Conservation (phyloP, 92 coral and sea anemone genomes). For the Zoanthus gigantus region DNA sequence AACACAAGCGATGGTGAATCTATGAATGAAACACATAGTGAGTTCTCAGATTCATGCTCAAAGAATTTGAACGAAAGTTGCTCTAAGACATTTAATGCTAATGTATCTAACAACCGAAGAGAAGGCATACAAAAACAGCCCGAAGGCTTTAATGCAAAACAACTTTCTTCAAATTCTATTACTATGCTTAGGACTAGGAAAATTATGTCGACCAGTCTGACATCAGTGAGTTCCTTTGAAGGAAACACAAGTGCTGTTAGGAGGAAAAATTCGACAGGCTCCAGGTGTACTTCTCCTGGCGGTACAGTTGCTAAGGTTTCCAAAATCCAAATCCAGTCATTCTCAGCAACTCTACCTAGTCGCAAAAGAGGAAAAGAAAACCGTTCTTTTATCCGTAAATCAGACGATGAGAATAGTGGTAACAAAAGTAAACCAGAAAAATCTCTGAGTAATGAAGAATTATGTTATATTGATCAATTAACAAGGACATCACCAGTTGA, state of each 20-base stretch:
- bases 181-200: slow-evolving; percentile 70
- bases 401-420: slow-evolving; percentile 72
- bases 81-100: slow-evolving; percentile 26
- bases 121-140: slow-evolving; percentile 20
- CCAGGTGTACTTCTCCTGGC: slow-evolving; percentile 82
- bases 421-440: slow-evolving; percentile 57
- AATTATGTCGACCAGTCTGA: slow-evolving; percentile 95
- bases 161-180: slow-evolving; percentile 37
- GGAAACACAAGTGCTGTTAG: slow-evolving; percentile 63
- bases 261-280: slow-evolving; percentile 60
- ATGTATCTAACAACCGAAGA: neutral
- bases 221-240: slow-evolving; percentile 97
- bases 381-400: slow-evolving; percentile 61
- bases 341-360: slow-evolving; percentile 79
- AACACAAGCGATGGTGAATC: slow-evolving; percentile 87
- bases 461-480: slow-evolving; percentile 44
- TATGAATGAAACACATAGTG: slow-evolving; percentile 62
- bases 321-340: slow-evolving; percentile 93
- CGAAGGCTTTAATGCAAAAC: slow-evolving; percentile 25
- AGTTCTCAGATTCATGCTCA: slow-evolving; percentile 42
- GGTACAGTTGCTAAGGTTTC: slow-evolving; percentile 88
- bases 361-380: slow-evolving; percentile 74
- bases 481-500: slow-evolving; percentile 35
- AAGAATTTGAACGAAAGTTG: slow-evolving; percentile 20
- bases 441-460: slow-evolving; percentile 55